These are phyloP conservation scores for Aphelenchoides besseyi DNA, from an alignment of 1,140 invertebrate genomes.

Conservation along the genomic window DNA sequence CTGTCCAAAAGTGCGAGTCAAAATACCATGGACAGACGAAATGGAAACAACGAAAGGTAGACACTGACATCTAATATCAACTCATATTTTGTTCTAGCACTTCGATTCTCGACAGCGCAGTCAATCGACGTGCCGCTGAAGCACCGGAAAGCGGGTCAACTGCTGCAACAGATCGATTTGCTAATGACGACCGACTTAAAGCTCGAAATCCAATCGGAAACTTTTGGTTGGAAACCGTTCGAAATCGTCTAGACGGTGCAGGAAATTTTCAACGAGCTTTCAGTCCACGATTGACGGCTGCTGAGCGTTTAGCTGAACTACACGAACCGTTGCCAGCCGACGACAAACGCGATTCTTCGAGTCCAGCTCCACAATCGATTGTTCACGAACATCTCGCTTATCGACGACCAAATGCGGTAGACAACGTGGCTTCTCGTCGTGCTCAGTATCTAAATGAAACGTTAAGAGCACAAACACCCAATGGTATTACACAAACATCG, in stretches of 20 bases:
- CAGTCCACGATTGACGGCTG: constrained; percentile 37
- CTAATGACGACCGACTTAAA: constrained; percentile 14
- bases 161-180: background rate
- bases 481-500: background rate
- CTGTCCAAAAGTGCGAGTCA: constrained; percentile 42
- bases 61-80: background rate
- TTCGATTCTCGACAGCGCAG: constrained; percentile 37
- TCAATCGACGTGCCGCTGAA: constrained; percentile 31
- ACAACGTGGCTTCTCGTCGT: constrained; percentile 34
- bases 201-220: constrained; percentile 33
- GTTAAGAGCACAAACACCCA: constrained; percentile 8
- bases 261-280: constrained; percentile 30
- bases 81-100: background rate
- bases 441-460: constrained; percentile 33
- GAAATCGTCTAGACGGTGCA: constrained; percentile 32
- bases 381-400: constrained; percentile 6
- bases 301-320: constrained; percentile 43
- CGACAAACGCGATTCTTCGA: constrained; percentile 17
- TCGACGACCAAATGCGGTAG: constrained; percentile 28
- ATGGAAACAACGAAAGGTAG: background rate
- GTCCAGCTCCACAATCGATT: background rate
- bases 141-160: constrained; percentile 25
- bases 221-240: constrained; percentile 40
- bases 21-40: constrained; percentile 27
- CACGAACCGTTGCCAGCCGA: constrained; percentile 35